phyloP scores from a whole-genome alignment of 2,797 vertebrate genomes.

The Sphenopsis melanotis region DNA sequence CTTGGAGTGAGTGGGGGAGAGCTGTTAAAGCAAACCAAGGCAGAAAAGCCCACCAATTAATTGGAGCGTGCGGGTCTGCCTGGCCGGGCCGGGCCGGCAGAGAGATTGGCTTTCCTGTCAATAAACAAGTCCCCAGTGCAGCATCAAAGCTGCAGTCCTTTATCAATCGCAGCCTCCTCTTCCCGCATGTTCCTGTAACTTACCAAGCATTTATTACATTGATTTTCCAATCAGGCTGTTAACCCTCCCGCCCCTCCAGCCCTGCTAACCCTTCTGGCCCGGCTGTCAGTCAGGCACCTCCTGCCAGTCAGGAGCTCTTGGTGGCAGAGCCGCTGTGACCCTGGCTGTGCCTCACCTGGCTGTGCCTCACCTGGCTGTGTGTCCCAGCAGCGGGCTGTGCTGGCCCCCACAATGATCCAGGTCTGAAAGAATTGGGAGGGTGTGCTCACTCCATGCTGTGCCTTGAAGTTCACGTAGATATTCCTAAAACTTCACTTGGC shows the following conservation, averaged over 20 bases:
- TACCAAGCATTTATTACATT: conserved; percentile 98
- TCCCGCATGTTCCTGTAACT: conserved; percentile 99
- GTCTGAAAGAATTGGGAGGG: background rate
- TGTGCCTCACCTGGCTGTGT: background rate
- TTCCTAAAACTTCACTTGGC: background rate
- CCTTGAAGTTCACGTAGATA: background rate
- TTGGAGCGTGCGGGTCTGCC: conserved; percentile 78
- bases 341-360: background rate
- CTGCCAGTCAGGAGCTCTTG: conserved; percentile 23
- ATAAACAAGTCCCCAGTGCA: conserved; percentile 94
- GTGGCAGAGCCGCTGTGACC: background rate
- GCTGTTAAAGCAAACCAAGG: conserved; percentile 16
- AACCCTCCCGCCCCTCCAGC: conserved; percentile 85
- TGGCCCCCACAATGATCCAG: fast-evolving
- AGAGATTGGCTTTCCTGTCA: conserved; percentile 89
- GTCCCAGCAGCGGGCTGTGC: background rate
- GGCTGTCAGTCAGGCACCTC: conserved; percentile 68
- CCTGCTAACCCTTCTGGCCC: conserved; percentile 70
- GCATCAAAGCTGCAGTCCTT: conserved; percentile 95
- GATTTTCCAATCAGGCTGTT: conserved; percentile 99
- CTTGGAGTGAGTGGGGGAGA: conserved; percentile 10
- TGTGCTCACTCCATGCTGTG: fast-evolving
- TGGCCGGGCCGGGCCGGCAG: conserved; percentile 80
- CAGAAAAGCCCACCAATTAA: conserved; percentile 84
- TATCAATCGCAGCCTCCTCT: conserved; percentile 94